phyloP scores from a whole-genome alignment of 2,888 invertebrate genomes.

The Pachycephus smyrnensis region DNA sequence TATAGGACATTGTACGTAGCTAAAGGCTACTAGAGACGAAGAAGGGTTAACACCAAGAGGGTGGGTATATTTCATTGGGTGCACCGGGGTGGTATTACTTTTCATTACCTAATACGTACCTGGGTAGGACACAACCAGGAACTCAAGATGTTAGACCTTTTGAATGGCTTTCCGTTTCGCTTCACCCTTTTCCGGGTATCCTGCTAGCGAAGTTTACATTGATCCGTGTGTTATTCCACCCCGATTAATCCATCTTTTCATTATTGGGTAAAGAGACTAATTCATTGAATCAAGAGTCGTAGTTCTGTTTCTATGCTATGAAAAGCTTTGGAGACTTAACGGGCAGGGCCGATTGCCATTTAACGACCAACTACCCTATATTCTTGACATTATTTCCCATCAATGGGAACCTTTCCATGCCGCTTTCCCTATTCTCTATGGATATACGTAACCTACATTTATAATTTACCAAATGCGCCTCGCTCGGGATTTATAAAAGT shows the following conservation, averaged over 20 bases:
- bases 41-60: background rate
- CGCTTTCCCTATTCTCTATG: background rate
- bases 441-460: background rate
- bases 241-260: background rate
- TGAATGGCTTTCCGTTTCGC: background rate
- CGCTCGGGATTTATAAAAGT: slow-evolving; percentile 41
- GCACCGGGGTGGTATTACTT: slow-evolving; percentile 15
- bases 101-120: slow-evolving; percentile 17
- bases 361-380: background rate
- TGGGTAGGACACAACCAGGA: background rate
- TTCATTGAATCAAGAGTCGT: background rate
- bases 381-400: slow-evolving; percentile 4
- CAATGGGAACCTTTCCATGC: background rate
- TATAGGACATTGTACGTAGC: background rate
- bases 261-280: background rate
- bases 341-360: background rate
- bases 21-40: background rate
- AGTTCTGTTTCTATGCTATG: background rate
- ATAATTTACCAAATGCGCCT: slow-evolving; percentile 15
- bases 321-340: background rate
- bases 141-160: background rate
- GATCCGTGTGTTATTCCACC: background rate
- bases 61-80: slow-evolving; percentile 13
- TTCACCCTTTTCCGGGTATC: background rate
- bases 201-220: background rate